Percentiles rank a stretch among this genome's conserved stretches.
phyloP scores from a whole-genome alignment of 2,888 invertebrate species.

The Sarcophaga subvicina region DNA sequence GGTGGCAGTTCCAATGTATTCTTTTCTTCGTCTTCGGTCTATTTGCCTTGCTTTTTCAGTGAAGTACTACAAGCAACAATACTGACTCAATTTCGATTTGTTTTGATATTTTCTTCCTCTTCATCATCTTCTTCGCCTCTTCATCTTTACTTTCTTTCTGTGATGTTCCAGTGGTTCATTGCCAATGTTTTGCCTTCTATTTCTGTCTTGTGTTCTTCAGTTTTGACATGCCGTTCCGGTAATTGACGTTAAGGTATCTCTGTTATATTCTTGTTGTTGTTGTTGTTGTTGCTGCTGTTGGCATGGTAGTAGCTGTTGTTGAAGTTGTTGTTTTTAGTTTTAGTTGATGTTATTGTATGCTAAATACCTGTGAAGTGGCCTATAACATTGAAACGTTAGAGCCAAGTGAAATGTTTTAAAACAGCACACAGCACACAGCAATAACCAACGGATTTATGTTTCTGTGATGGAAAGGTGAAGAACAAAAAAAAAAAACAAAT shows the following conservation, averaged over 20 bases:
- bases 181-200: constrained; percentile 45
- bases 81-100: constrained; percentile 62
- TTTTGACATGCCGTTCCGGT: constrained; percentile 68
- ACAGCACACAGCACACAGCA: neutral
- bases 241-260: constrained; percentile 66
- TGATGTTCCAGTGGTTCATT: neutral
- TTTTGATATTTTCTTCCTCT: constrained; percentile 43
- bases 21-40: no score
- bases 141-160: constrained; percentile 33
- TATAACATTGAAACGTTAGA: constrained; percentile 58
- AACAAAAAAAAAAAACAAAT: neutral
- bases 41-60: no score
- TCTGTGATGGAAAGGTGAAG: neutral
- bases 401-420: constrained; percentile 35
- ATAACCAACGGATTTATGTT: constrained; percentile 26
- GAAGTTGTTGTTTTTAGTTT: constrained; percentile 1
- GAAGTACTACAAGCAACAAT: neutral
- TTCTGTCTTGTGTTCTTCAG: constrained; percentile 25
- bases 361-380: constrained; percentile 63
- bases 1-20: no score
- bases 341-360: constrained; percentile 3
- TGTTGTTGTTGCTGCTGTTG: constrained; percentile 17
- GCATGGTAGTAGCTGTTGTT: constrained; percentile 34
- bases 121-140: constrained; percentile 7
- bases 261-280: constrained; percentile 25